Evolutionary conservation across 2,888 invertebrate species (phyloP).

Genomic region (Polydrusus pterygomalis): DNA sequence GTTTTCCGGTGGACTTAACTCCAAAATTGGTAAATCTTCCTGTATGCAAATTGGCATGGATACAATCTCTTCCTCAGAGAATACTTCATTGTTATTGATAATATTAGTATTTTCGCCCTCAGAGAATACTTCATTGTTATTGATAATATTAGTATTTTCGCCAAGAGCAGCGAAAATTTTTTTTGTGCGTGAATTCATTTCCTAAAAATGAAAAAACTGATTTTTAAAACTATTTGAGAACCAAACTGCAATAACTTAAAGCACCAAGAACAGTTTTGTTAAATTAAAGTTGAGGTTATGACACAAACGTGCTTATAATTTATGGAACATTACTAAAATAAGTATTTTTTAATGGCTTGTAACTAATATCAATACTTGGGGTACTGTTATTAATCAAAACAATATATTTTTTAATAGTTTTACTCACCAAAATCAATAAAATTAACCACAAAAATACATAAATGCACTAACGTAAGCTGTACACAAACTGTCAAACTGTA

Average conservation of each 20-base stretch:
- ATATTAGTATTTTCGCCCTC: neutral
- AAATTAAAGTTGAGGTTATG: neutral
- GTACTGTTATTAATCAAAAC: neutral
- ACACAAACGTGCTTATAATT: neutral
- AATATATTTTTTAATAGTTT: too few species aligned
- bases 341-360: neutral
- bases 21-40: neutral
- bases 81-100: neutral
- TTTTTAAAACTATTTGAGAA: neutral
- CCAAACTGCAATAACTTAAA: neutral
- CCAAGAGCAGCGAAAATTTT: neutral
- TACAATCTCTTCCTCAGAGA: neutral
- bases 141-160: neutral
- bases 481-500: too few species aligned
- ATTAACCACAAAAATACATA: too few species aligned
- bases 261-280: neutral
- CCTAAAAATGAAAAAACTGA: neutral
- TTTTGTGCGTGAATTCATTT: neutral
- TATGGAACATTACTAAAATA: too few species aligned
- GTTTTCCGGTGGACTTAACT: neutral
- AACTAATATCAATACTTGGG: neutral
- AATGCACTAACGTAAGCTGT: too few species aligned
- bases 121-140: neutral
- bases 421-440: too few species aligned
- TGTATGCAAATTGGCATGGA: neutral